These are phyloP conservation scores for Neolamprologus sp. DNA, from an alignment of 2,113 vertebrate genomes.

Conservation along the genomic window DNA sequence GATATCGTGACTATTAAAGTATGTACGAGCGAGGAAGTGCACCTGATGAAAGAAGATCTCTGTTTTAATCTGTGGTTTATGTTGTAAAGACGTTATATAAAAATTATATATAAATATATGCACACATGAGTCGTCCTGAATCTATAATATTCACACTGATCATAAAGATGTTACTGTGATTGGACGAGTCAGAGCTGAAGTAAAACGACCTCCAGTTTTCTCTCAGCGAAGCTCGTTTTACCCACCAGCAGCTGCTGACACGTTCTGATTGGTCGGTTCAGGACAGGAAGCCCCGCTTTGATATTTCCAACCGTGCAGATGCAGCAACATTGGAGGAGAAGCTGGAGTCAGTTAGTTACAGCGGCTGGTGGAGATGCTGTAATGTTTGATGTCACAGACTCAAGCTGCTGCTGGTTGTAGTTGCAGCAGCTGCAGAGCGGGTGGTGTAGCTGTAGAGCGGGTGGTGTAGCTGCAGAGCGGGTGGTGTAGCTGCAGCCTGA, in stretches of 20 bases:
- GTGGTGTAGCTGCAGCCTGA: not conserved
- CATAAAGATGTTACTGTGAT: not conserved
- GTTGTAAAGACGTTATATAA: constrained; percentile 34
- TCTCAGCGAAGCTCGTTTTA: not conserved
- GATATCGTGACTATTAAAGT: not conserved
- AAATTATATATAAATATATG: not conserved
- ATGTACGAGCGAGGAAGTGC: not conserved
- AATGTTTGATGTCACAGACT: not conserved
- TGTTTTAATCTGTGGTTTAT: constrained; percentile 30
- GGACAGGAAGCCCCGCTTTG: fast-evolving
- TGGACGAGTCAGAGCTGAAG: not conserved
- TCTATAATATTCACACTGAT: not conserved
- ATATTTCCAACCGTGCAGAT: not conserved
- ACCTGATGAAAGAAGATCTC: not conserved
- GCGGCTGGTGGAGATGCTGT: not conserved
- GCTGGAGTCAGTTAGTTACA: not conserved
- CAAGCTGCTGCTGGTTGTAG: not conserved
- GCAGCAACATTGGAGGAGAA: not conserved
- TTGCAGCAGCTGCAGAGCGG: not conserved
- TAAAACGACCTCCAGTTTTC: not conserved
- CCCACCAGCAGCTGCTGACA: not conserved
- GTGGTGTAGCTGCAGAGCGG: too few species aligned
- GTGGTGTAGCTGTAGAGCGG: fast-evolving
- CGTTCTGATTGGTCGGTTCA: not conserved
- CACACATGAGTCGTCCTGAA: not conserved